Percentiles rank a stretch among this genome's conserved stretches.
Evolutionary conservation across 2,888 invertebrate genomes (phyloP).

Genomic region (Ormyrus rosae): DNA sequence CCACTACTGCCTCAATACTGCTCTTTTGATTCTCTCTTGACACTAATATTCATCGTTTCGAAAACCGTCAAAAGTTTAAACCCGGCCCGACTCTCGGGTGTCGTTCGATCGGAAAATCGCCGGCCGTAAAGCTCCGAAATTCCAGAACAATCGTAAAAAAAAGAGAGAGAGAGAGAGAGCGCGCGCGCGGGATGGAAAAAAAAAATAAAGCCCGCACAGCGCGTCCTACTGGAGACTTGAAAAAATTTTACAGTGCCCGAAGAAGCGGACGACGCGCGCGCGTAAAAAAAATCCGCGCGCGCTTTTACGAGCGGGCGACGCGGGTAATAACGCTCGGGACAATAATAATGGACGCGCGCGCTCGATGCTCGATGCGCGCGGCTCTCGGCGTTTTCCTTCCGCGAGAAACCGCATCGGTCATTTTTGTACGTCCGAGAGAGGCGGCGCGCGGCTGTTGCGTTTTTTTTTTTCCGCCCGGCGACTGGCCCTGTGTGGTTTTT

Average conservation of each 20-base stretch:
- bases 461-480: too few species aligned
- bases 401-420: slow-evolving; percentile 22
- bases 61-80: too few species aligned
- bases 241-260: slow-evolving; percentile 38
- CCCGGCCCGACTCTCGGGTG: too few species aligned
- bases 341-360: slow-evolving; percentile 26
- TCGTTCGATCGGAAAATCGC: too few species aligned
- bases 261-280: neutral
- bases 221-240: slow-evolving; percentile 24
- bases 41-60: too few species aligned
- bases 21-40: too few species aligned
- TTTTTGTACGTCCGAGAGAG: neutral
- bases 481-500: too few species aligned
- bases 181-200: neutral
- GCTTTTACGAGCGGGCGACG: slow-evolving; percentile 16
- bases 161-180: neutral
- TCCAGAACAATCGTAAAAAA: slow-evolving; percentile 15
- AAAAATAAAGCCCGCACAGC: neutral
- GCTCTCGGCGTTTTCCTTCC: neutral
- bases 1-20: too few species aligned
- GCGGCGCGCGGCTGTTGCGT: too few species aligned
- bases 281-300: slow-evolving; percentile 4
- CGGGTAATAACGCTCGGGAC: neutral
- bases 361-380: neutral
- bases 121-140: too few species aligned